These are phyloP conservation scores for Mobula birostris DNA, from an alignment of 2,113 vertebrate genomes.

Conservation along the genomic window DNA sequence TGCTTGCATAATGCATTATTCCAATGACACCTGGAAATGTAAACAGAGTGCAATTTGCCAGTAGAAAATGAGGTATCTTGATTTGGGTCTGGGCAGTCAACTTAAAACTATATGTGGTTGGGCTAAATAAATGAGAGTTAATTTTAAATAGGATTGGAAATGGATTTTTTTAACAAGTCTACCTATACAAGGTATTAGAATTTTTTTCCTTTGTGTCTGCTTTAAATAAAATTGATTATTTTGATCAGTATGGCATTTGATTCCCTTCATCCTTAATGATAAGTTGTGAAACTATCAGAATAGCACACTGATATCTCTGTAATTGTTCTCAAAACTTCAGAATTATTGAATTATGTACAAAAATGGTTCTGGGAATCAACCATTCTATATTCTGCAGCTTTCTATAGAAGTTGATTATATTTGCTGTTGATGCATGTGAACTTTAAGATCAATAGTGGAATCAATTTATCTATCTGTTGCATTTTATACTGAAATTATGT, in stretches of 20 bases:
- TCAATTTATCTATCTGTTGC: conserved; percentile 11
- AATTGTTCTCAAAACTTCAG: background rate
- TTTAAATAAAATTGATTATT: background rate
- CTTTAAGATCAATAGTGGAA: background rate
- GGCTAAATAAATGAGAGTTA: background rate
- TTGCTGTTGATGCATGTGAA: background rate
- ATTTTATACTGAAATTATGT: background rate
- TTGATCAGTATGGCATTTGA: background rate
- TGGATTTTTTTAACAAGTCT: background rate
- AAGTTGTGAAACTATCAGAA: background rate
- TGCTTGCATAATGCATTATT: background rate
- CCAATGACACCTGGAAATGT: background rate
- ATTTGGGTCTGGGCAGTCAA: background rate
- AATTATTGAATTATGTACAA: background rate
- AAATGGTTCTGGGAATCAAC: background rate
- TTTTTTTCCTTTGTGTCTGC: background rate
- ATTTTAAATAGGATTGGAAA: background rate
- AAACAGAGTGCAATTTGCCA: background rate
- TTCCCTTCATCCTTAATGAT: background rate
- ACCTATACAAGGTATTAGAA: background rate
- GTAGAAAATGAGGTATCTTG: background rate
- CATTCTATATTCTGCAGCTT: background rate
- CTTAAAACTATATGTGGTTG: background rate
- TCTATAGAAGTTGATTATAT: background rate
- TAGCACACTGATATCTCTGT: background rate